phyloP scores from a whole-genome alignment of 2,888 invertebrate species.

The Melanargia galathea region DNA sequence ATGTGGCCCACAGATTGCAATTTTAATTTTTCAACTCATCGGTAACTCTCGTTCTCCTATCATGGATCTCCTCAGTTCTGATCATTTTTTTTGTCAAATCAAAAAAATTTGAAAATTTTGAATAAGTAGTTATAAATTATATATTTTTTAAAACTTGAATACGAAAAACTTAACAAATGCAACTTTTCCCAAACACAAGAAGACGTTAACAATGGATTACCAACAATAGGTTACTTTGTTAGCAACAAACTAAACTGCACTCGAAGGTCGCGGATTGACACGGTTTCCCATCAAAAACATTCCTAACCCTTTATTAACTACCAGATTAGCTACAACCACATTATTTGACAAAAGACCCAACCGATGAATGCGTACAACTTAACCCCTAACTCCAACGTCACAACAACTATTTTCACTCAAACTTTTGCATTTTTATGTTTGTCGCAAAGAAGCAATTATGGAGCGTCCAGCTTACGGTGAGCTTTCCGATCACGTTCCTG shows the following conservation, averaged over 20 bases:
- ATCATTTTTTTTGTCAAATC: too few species aligned
- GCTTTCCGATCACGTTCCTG: conserved; percentile 43
- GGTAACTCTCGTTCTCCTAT: too few species aligned
- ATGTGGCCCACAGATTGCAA: too few species aligned
- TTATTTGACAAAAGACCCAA: conserved; percentile 51
- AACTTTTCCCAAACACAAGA: background rate
- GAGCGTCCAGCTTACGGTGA: conserved; percentile 52
- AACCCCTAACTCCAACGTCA: conserved; percentile 38
- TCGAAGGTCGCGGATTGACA: conserved; percentile 39
- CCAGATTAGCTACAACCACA: conserved; percentile 59
- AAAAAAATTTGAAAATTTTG: background rate
- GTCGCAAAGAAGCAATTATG: conserved; percentile 70
- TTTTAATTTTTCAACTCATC: too few species aligned
- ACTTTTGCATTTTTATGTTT: conserved; percentile 44
- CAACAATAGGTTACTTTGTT: background rate
- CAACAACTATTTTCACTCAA: conserved; percentile 49
- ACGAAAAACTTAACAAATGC: background rate
- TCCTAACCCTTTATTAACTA: conserved; percentile 52
- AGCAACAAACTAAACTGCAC: conserved; percentile 10
- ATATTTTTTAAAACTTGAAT: background rate
- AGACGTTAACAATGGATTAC: conserved; percentile 8
- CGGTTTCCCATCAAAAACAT: conserved; percentile 47
- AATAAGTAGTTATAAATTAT: background rate
- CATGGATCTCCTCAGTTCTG: too few species aligned
- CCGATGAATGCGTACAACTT: conserved; percentile 19